phyloP scores from a whole-genome alignment of 1,140 invertebrate species.

The Mercenaria mercenaria region DNA sequence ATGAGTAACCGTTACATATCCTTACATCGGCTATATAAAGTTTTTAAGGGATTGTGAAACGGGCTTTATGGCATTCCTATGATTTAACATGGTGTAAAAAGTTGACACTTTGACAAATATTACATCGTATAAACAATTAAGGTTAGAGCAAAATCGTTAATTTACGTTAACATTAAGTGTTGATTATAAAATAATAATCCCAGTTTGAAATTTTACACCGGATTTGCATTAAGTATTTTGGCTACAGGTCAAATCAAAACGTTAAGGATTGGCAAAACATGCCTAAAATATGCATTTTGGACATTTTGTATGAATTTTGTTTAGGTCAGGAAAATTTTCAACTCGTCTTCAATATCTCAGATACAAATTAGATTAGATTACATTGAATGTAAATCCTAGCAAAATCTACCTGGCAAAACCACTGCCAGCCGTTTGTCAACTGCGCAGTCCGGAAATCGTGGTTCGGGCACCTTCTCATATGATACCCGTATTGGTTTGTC shows the following conservation, averaged over 20 bases:
- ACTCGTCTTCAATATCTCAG: no score
- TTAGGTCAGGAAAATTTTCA: not conserved
- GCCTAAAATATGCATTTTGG: not conserved
- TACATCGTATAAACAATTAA: slow-evolving; percentile 34
- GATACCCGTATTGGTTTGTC: no score
- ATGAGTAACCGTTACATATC: not conserved
- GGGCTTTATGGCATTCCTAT: not conserved
- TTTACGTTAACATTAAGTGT: slow-evolving; percentile 34
- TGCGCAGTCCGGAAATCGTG: no score
- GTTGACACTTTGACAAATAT: slow-evolving; percentile 44
- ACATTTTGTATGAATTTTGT: not conserved
- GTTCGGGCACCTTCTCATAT: no score
- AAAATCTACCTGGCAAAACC: no score
- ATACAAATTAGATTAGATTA: no score
- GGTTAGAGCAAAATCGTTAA: slow-evolving; percentile 14
- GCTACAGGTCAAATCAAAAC: slow-evolving; percentile 9
- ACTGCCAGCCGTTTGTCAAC: no score
- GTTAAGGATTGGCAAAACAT: not conserved
- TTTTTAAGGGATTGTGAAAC: not conserved
- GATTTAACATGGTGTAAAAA: slow-evolving; percentile 46
- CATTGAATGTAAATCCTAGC: no score
- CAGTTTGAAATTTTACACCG: not conserved
- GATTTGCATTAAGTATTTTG: not conserved
- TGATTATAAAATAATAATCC: slow-evolving; percentile 30
- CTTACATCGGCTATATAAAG: not conserved